Percentiles rank a stretch among this genome's conserved stretches.
These are phyloP conservation scores for Hafferia zeledoni DNA, from an alignment of 2,797 vertebrate species.

Conservation along the genomic window DNA sequence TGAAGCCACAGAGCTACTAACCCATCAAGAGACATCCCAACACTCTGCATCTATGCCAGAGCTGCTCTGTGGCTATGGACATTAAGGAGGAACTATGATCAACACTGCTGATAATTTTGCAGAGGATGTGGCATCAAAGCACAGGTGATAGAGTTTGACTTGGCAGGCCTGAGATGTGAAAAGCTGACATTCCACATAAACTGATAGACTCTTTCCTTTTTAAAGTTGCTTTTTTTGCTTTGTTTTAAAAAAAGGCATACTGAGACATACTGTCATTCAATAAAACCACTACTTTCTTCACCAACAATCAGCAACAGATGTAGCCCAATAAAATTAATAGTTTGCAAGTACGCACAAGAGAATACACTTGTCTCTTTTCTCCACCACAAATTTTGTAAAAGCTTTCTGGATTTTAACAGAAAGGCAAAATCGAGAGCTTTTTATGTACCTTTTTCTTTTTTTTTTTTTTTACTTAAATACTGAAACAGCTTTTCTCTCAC, in stretches of 20 bases:
- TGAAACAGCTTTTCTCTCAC: not conserved
- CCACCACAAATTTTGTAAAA: constrained; percentile 62
- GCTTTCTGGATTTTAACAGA: constrained; percentile 54
- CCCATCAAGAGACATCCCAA: not conserved
- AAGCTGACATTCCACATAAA: not conserved
- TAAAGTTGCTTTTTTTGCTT: not conserved
- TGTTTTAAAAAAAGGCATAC: constrained; percentile 19
- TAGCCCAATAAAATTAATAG: constrained; percentile 72
- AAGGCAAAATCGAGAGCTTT: constrained; percentile 37
- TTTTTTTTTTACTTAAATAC: not conserved
- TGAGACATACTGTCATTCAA: constrained; percentile 47
- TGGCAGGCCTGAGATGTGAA: not conserved
- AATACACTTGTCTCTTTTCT: constrained; percentile 59
- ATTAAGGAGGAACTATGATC: not conserved
- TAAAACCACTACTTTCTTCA: constrained; percentile 63
- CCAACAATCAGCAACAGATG: constrained; percentile 71
- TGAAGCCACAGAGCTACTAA: not conserved
- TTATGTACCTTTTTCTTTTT: constrained; percentile 6
- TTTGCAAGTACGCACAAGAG: constrained; percentile 63
- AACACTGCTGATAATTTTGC: not conserved
- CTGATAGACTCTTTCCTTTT: not conserved
- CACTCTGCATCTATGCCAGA: not conserved
- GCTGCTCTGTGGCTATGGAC: not conserved
- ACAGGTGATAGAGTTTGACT: not conserved
- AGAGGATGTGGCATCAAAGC: not conserved